A percentile compares a stretch with the other conserved stretches of the same genome.
phyloP scores from a whole-genome alignment of 2,113 vertebrate species.

The Columba janthina region DNA sequence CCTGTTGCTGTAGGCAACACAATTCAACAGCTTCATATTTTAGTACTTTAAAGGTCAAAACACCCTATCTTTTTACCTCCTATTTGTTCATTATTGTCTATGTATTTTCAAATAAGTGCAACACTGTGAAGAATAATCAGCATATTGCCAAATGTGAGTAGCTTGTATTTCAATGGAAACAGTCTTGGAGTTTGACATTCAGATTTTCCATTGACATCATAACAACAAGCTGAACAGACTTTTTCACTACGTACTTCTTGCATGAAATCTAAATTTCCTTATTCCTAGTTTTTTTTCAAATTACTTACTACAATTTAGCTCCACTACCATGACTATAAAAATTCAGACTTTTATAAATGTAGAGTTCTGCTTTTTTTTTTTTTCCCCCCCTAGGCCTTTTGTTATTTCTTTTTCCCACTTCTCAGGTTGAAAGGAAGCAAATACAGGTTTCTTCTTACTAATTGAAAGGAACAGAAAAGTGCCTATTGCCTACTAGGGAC shows the following conservation, averaged over 20 bases:
- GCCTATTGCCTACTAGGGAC: background rate
- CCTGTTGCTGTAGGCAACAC: constrained; percentile 14
- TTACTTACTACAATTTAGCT: background rate
- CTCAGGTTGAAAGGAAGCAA: background rate
- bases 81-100: constrained; percentile 2
- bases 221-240: constrained; percentile 1
- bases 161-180: constrained; percentile 8
- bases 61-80: background rate
- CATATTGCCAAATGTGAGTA: constrained; percentile 28
- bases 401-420: background rate
- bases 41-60: background rate
- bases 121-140: constrained; percentile 2
- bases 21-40: constrained; percentile 28
- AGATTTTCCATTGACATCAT: constrained; percentile 54
- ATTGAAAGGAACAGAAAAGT: background rate
- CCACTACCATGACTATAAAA: background rate
- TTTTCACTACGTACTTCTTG: background rate
- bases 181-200: background rate
- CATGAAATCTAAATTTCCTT: background rate
- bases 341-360: background rate
- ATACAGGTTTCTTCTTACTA: background rate
- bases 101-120: background rate
- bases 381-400: background rate
- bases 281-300: background rate
- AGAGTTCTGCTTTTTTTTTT: background rate